Percentiles rank a stretch among this genome's conserved stretches.
These are phyloP conservation scores for Tetramorium bicarinatum DNA, from an alignment of 2,888 invertebrate species.

Conservation along the genomic window DNA sequence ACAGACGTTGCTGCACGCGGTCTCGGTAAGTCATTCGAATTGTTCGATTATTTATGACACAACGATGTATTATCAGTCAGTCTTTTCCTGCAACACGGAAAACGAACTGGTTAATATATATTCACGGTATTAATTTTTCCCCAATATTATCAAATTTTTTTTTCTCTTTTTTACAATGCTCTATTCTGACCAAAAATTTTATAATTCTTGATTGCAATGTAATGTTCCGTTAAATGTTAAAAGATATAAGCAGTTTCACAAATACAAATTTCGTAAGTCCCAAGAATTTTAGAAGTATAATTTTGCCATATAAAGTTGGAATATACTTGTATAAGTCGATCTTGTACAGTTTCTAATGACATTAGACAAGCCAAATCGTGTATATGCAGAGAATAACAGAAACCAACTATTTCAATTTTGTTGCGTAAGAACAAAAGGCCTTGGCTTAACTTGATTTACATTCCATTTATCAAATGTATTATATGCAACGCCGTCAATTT, in stretches of 20 bases:
- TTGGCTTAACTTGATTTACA: slow-evolving; percentile 1
- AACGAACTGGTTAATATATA: slow-evolving; percentile 60
- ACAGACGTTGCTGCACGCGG: slow-evolving; percentile 98
- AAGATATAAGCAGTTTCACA: slow-evolving; percentile 1
- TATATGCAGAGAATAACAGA: not conserved
- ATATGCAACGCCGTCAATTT: not conserved
- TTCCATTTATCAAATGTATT: not conserved
- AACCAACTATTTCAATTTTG: not conserved
- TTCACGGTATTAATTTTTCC: slow-evolving; percentile 52
- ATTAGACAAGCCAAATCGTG: not conserved
- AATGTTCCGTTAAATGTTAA: slow-evolving; percentile 48
- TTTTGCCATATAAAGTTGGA: not conserved
- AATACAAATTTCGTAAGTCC: not conserved
- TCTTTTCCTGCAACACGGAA: slow-evolving; percentile 64
- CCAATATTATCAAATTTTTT: slow-evolving; percentile 43
- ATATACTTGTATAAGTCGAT: not conserved
- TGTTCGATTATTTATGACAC: slow-evolving; percentile 45
- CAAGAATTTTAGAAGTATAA: not conserved
- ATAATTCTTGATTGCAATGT: slow-evolving; percentile 25
- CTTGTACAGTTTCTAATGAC: not conserved
- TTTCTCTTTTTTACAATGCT: slow-evolving; percentile 50
- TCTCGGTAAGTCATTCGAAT: slow-evolving; percentile 89
- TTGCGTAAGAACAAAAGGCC: not conserved
- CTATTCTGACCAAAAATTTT: slow-evolving; percentile 47
- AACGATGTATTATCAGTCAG: slow-evolving; percentile 59